These are phyloP conservation scores for Hydrolagus affinis DNA, from an alignment of 2,113 vertebrate species.

Conservation along the genomic window DNA sequence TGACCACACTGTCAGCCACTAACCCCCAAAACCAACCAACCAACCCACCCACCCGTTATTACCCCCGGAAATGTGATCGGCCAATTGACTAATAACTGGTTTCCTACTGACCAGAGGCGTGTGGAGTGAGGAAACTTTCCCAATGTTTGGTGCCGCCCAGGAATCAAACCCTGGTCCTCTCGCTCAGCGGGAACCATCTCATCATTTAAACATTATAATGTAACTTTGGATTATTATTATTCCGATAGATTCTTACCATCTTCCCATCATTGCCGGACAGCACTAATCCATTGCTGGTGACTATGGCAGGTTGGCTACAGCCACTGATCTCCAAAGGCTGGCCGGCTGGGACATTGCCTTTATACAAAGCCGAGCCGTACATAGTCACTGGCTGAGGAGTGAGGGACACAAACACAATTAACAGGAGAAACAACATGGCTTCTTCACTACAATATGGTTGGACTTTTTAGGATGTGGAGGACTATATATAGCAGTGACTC, in stretches of 20 bases:
- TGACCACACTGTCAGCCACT: too few species aligned
- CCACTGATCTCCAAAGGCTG: constrained; percentile 67
- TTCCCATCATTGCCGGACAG: constrained; percentile 77
- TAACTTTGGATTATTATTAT: neutral
- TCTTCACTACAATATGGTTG: neutral
- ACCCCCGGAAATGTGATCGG: too few species aligned
- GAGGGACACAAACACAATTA: neutral
- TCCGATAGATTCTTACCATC: constrained; percentile 56
- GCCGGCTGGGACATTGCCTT: constrained; percentile 55
- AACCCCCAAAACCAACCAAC: too few species aligned
- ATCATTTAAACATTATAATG: neutral
- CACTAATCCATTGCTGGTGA: constrained; percentile 75
- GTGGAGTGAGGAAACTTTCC: too few species aligned
- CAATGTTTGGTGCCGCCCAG: too few species aligned
- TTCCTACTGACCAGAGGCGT: too few species aligned
- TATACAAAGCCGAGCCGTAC: constrained; percentile 70
- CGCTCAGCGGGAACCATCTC: neutral
- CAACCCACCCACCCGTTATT: too few species aligned
- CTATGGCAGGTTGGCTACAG: constrained; percentile 60
- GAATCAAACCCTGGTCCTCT: too few species aligned
- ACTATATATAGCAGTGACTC: neutral
- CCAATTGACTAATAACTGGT: too few species aligned
- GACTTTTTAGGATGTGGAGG: neutral
- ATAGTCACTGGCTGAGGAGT: constrained; percentile 65
- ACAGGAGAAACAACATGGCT: neutral